Evolutionary conservation across 2,888 invertebrate species (phyloP).

Genomic region (Diplazon laetatorius): DNA sequence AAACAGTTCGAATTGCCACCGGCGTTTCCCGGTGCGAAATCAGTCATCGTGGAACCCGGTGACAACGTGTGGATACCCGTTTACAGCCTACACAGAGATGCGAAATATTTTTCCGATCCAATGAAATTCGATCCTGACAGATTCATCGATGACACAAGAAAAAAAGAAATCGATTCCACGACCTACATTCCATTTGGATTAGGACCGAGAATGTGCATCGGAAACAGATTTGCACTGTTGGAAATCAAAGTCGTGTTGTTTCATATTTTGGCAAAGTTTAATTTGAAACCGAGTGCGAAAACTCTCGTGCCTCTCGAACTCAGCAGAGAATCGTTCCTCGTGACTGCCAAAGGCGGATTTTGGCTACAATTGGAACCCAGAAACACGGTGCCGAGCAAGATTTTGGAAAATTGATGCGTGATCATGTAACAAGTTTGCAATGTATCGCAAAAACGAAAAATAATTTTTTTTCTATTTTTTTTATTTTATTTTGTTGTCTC

Average conservation of each 20-base stretch:
- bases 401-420: neutral
- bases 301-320: slow-evolving; percentile 64
- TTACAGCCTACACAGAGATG: slow-evolving; percentile 75
- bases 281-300: slow-evolving; percentile 55
- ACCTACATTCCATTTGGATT: slow-evolving; percentile 72
- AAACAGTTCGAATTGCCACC: slow-evolving; percentile 82
- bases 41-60: slow-evolving; percentile 72
- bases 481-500: no score
- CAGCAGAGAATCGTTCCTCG: slow-evolving; percentile 30
- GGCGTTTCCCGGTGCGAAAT: slow-evolving; percentile 44
- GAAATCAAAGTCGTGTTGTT: slow-evolving; percentile 67
- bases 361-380: slow-evolving; percentile 60
- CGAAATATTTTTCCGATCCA: slow-evolving; percentile 77
- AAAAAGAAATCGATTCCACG: neutral
- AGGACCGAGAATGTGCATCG: slow-evolving; percentile 79
- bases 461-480: no score
- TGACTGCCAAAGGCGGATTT: slow-evolving; percentile 66
- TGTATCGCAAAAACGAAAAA: no score
- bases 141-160: slow-evolving; percentile 71
- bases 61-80: slow-evolving; percentile 72
- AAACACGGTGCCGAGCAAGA: neutral
- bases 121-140: slow-evolving; percentile 80
- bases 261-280: slow-evolving; percentile 63
- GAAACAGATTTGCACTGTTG: slow-evolving; percentile 68
- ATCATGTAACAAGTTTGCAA: neutral